These are phyloP conservation scores for Malacoraja senta DNA, from an alignment of 2,797 vertebrate species.

Conservation along the genomic window DNA sequence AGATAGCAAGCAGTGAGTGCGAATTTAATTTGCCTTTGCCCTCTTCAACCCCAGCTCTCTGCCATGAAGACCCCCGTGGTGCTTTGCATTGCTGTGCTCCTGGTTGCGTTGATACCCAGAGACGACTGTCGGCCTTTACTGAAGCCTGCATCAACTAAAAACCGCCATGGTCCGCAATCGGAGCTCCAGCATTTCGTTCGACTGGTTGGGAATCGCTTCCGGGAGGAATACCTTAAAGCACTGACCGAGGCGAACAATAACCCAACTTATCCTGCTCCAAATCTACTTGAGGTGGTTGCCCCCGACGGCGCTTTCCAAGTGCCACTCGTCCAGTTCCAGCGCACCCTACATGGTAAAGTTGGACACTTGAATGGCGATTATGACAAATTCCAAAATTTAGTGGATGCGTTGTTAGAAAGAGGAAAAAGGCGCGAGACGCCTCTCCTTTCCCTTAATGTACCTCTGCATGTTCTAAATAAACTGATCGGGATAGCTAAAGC, in stretches of 20 bases:
- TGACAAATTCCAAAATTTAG: slow-evolving; percentile 49
- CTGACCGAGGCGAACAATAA: slow-evolving; percentile 71
- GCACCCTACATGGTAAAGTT: slow-evolving; percentile 66
- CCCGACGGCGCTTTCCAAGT: slow-evolving; percentile 73
- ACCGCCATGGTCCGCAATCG: slow-evolving; percentile 49
- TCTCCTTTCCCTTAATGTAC: slow-evolving; percentile 93
- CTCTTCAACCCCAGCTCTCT: slow-evolving; percentile 61
- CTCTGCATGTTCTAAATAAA: slow-evolving; percentile 95
- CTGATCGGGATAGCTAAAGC: slow-evolving; percentile 93
- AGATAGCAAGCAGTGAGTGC: not conserved
- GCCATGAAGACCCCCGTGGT: slow-evolving; percentile 91
- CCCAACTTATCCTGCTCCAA: slow-evolving; percentile 50
- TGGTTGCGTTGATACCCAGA: slow-evolving; percentile 80
- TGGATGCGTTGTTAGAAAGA: slow-evolving; percentile 59
- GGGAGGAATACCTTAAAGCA: slow-evolving; percentile 91
- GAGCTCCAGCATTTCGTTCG: slow-evolving; percentile 55
- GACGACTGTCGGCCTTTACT: slow-evolving; percentile 82
- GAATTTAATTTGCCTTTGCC: slow-evolving; percentile 38
- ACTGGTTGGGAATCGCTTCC: slow-evolving; percentile 79
- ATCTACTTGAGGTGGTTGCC: slow-evolving; percentile 54
- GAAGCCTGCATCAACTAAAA: slow-evolving; percentile 57
- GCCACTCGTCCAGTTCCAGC: slow-evolving; percentile 66
- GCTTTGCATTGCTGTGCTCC: slow-evolving; percentile 78
- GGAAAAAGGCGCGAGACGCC: slow-evolving; percentile 82
- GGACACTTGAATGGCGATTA: slow-evolving; percentile 57